Base-by-base conservation (phyloP, 2,888 invertebrate species). In the Lasioglossum figueresi region DNA sequence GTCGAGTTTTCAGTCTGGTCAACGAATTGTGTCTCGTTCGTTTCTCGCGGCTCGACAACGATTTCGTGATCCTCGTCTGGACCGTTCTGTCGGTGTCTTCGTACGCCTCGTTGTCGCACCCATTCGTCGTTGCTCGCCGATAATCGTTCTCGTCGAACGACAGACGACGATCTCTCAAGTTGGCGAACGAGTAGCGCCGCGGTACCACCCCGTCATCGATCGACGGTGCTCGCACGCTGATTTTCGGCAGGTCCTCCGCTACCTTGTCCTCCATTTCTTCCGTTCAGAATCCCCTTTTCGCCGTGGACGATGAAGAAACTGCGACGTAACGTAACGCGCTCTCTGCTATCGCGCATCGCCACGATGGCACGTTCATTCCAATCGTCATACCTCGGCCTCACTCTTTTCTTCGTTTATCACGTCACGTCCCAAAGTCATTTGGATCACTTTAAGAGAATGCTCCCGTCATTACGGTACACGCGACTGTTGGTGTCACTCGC, bases 1-100 rank as follows among this genome's bases (percentile, higher is more conserved):
- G 85, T 6, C 84, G 84, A 56, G 27, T 66, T 16, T 72, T 84
- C 19, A 37, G 48, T 52, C 84, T 78, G 1, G 84, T 84, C 34
- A 93, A 66, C 0, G 94, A 94, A 80, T 91, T 92, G 76, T 93
- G 91, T 5, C 94, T 92, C 0, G 89, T 91, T 34, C 76, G 68
- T 27, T 71, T 79, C 1, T 73, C 76, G 63, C 43, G 75, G 34
- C 73, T 80, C 1, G 77, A 40, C 23, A 83, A 72, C 16, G 83
- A 80, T 31, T 71, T 87, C 56, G n/a, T n/a, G n/a, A 71, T 83
- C 34, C 66, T 79, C 71, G 37, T 73, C 12, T n/a, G 68, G 59
- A 52, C 71, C 72, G 52, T 16, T 71, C 23, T 27, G 48, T 48
- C 79, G 34, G 31, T 72, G 68, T 83, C 76, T 31, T 76, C 76